Evolutionary conservation across 53 echinoderm and acorn worm genomes (phyloP), one percentile per base, ranked within the genome.

Genomic region (Apostichopus leukothele): DNA sequence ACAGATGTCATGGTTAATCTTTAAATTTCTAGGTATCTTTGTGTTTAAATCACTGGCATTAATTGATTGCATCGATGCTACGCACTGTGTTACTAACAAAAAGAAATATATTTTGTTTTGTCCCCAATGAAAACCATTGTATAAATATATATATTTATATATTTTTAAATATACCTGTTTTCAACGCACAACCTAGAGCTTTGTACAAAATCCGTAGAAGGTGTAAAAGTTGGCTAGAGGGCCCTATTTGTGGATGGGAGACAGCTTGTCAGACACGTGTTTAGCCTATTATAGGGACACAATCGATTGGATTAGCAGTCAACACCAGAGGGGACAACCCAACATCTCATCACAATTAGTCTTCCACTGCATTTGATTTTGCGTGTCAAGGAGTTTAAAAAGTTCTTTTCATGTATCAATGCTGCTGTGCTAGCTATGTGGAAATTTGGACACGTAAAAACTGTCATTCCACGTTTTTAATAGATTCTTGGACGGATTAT

Each of bases 211-310:
- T 71, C 20, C 6, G 18, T 71, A 19, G 20, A 71, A 71, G 71
- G 71, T n/a, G 71, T 71, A 71, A 71, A 71, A 71, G 14, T 16
- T 71, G 71, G 23, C 81, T 19, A 11, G 81, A 23, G 81, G 81
- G 81, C 54, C 60, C 54, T 22, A 81, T 81, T 81, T 81, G 81
- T 59, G 59, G 81, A 55, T 54, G 59, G 9, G 21, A 59, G 21
- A 54, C 81, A 81, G 59, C 55, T 54, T 81, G 81, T 81, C 81
- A 81, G 9, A 81, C 81, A 81, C 55, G 59, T 81, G 81, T 81
- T 81, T 54, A 81, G 81, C 81, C 81, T 81, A 81, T 81, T 81
- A 81, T 81, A 20, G 81, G 55, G 54, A 10, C 21, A 3, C 81
- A 54, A 52, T 81, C 81, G 19, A 81, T 81, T 53, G 55, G 81